These are phyloP conservation scores for Eledone cirrhosa DNA, from an alignment of 2,888 invertebrate species.

Conservation along the genomic window DNA sequence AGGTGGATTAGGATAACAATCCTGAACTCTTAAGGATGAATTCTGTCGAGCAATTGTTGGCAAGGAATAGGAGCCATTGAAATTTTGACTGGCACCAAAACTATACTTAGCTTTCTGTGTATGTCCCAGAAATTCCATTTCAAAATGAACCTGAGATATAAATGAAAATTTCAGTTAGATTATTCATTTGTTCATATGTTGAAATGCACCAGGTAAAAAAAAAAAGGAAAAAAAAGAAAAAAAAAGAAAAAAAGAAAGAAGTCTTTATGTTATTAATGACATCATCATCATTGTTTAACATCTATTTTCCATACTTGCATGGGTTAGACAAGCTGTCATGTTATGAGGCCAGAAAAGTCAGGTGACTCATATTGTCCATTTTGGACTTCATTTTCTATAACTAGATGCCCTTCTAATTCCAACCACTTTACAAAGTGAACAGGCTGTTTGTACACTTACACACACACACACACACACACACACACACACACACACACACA, in stretches of 20 bases:
- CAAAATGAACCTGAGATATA: slow-evolving; percentile 29
- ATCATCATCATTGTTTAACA: too few species aligned
- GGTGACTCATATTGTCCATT: too few species aligned
- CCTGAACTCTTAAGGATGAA: slow-evolving; percentile 60
- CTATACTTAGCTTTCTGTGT: slow-evolving; percentile 66
- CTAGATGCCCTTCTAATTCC: too few species aligned
- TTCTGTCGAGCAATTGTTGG: slow-evolving; percentile 78
- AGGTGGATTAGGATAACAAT: slow-evolving; percentile 64
- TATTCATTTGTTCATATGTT: neutral
- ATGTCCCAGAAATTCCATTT: slow-evolving; percentile 66
- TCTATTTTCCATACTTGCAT: too few species aligned
- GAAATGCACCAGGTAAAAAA: neutral
- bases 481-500: neutral
- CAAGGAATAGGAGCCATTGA: slow-evolving; percentile 67
- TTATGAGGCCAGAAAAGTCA: too few species aligned
- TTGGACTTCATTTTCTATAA: too few species aligned
- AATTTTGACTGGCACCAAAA: slow-evolving; percentile 59
- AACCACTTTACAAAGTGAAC: too few species aligned
- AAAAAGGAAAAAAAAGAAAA: neutral
- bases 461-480: neutral
- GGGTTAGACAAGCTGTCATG: too few species aligned
- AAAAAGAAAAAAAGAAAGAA: neutral
- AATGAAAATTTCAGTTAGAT: too few species aligned
- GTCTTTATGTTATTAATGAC: too few species aligned
- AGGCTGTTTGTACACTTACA: neutral